phyloP scores from a whole-genome alignment of 2,888 invertebrate species.

The Drosophila gaucha region DNA sequence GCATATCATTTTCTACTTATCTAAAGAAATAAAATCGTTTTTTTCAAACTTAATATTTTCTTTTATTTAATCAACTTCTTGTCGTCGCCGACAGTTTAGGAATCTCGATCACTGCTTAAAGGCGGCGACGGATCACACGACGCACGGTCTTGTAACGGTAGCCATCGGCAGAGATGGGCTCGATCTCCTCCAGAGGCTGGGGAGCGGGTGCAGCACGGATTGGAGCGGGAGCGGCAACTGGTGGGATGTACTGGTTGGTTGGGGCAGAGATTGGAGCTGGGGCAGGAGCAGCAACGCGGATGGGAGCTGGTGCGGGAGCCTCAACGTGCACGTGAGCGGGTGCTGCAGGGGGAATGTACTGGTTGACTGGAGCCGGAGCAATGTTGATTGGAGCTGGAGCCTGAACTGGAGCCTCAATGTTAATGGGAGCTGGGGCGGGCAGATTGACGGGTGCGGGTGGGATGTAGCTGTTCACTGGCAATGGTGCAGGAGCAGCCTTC shows the following conservation, averaged over 20 bases:
- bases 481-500: conserved; percentile 30
- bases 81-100: conserved; percentile 17
- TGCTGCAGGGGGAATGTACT: conserved; percentile 1
- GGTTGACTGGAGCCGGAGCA: background rate
- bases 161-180: conserved; percentile 72
- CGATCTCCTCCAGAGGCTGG: conserved; percentile 73
- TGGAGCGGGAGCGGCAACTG: conserved; percentile 39
- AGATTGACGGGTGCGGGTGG: conserved; percentile 57
- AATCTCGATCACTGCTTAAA: conserved; percentile 35
- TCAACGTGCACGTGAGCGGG: too few species aligned
- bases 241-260: too few species aligned
- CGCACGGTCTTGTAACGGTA: conserved; percentile 80
- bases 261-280: conserved; percentile 51
- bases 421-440: conserved; percentile 51
- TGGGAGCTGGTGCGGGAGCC: conserved; percentile 4
- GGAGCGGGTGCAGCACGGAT: conserved; percentile 37
- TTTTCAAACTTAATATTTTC: conserved; percentile 48
- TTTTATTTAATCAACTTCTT: conserved; percentile 45
- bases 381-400: background rate
- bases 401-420: too few species aligned
- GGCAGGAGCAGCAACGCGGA: conserved; percentile 19
- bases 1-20: background rate
- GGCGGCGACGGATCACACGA: conserved; percentile 75
- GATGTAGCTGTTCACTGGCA: conserved; percentile 47
- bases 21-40: background rate